Evolutionary conservation across 2,797 vertebrate species (phyloP), one percentile per base, ranked within the genome.

Genomic region (Remorina albescens): DNA sequence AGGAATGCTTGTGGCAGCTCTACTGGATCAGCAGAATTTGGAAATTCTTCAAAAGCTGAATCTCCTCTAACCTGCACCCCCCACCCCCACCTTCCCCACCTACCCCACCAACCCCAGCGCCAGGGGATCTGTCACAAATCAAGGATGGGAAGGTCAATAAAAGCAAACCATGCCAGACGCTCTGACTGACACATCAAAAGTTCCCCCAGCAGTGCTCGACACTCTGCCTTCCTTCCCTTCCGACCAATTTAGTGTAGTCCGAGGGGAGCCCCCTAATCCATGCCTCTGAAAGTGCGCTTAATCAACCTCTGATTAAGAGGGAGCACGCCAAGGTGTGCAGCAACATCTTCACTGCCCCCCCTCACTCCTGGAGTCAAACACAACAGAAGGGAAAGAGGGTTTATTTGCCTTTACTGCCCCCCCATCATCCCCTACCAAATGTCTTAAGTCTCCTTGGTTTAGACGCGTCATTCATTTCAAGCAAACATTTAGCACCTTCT

Each of bases 61-160:
- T 78, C 74, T 87, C 75, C 74, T 69, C 74, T 76, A 79, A 86
- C 87, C 88, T 81, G n/a, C n/a, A n/a, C n/a, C 46, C 41, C 21
- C 50, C 55, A 58, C 71, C 73, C 41, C 61, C 47, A 26, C 0
- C 28, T 42, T n/a, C n/a, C n/a, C n/a, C 76, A 44, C 72, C 74
- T 66, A 58, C 51, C 67, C 73, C 78, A 68, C 75, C 80, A 41
- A 41, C 76, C 69, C 86, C 68, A 77, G 53, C 87, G 79, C 86
- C 82, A 23, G 77, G 89, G 86, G 91, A 90, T 88, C 91, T 59
- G 86, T 92, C 91, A 90, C 84, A 86, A 91, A 92, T 90, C 86
- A 87, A 89, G 86, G 76, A 78, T 56, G 74, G 88, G 86, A 87
- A 76, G 66, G 86, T 90, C 85, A 74, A 75, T 72, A 88, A 71